Base-by-base conservation (phyloP, 2,888 invertebrate genomes). In the Phalera bucephala region DNA sequence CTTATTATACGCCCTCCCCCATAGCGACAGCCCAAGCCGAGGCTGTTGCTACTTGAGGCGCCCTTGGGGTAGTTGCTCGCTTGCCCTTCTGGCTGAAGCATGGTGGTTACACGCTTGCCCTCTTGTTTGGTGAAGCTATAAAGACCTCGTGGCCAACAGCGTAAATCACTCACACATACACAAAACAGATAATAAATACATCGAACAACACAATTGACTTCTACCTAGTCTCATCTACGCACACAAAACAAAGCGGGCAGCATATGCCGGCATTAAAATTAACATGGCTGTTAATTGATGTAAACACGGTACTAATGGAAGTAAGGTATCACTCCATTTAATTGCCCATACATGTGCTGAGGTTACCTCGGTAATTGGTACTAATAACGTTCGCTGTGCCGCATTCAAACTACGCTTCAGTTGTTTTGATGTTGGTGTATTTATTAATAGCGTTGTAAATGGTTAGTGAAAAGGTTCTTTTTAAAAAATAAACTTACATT, bases 261-360 rank as follows among this genome's bases (percentile, higher is more conserved):
- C 75, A 70, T 60, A 70, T 67, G 69, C 60, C 52, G 64, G 58
- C 75, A 77, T 80, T 79, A 82, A 81, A 84, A 82, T 82, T 68
- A 84, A 80, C 85, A 81, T 68, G 70, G 64, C 49, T 67, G 80
- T 74, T 85, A 85, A 88, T 86, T 84, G 86, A 81, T 80, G 86
- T 86, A 86, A 87, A 87, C 73, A 70, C 64, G 66, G 64, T 68
- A 72, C 82, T 87, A 88, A 88, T 88, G 87, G 88, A 87, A 80
- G 83, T 74, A 79, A 80, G 83, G 85, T 85, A 87, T 87, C 84
- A 86, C 85, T 86, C 84, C 77, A 75, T 83, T 86, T 87, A 89
- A 87, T 87, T 86, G 85, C 66, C 74, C 80, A 79, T 85, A 85
- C 78, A 85, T 75, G 75, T 74, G 84, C 79, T 82, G 87, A 87